phyloP scores from a whole-genome alignment of 2,113 vertebrate species.

The Lagopus leucura region DNA sequence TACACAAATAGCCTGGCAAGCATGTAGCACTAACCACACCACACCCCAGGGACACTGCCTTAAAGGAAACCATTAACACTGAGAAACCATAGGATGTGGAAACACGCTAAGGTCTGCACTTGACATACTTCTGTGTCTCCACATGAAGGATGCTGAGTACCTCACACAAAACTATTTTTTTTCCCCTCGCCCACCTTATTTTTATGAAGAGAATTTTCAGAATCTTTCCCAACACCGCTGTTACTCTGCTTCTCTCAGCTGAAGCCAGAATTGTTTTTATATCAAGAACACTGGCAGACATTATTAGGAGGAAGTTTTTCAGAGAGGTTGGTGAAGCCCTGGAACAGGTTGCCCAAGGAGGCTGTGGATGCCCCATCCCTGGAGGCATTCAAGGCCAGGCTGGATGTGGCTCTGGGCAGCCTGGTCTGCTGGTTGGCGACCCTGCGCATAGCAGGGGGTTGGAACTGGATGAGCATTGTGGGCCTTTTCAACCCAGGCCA shows the following conservation, averaged over 20 bases:
- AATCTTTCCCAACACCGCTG: not conserved
- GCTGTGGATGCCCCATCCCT: too few relatives aligned
- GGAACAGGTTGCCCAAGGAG: too few relatives aligned
- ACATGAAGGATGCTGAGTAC: not conserved
- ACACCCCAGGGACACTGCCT: not conserved
- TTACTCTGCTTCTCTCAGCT: not conserved
- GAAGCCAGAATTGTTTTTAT: not conserved
- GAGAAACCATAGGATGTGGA: not conserved
- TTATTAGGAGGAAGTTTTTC: not conserved
- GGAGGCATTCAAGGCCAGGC: too few relatives aligned
- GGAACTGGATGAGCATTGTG: too few relatives aligned
- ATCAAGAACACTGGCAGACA: not conserved
- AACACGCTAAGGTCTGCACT: not conserved
- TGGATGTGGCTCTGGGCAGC: too few relatives aligned
- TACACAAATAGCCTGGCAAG: conserved; percentile 18
- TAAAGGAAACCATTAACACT: conserved; percentile 22
- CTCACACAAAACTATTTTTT: not conserved
- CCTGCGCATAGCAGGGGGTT: too few relatives aligned
- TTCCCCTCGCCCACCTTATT: not conserved
- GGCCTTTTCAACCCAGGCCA: too few relatives aligned
- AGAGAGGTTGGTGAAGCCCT: too few relatives aligned
- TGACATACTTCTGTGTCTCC: not conserved
- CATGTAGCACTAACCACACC: not conserved
- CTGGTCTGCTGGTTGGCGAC: too few relatives aligned
- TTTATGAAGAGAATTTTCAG: not conserved